phyloP scores from a whole-genome alignment of 2,888 invertebrate genomes.

The Parelbella ahira region DNA sequence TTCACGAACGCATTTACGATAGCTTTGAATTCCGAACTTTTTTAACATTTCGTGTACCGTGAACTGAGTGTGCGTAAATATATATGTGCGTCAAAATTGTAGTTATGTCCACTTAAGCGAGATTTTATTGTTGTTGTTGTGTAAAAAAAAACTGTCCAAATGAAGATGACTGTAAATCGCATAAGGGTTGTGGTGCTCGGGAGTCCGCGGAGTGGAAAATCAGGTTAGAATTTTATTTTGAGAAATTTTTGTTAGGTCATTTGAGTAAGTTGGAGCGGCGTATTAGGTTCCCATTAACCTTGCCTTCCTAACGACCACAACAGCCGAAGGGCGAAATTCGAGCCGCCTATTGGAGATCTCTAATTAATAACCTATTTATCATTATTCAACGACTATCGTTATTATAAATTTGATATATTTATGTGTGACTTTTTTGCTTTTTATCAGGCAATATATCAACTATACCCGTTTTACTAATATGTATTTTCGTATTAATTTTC shows the following conservation, averaged over 20 bases:
- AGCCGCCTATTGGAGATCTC: conserved; percentile 5
- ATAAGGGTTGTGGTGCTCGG: conserved; percentile 90
- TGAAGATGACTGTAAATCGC: conserved; percentile 88
- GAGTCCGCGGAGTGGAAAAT: conserved; percentile 88
- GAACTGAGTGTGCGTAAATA: conserved; percentile 44
- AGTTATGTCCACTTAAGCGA: conserved; percentile 50
- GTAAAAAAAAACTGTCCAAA: conserved; percentile 59
- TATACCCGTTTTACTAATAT: no score
- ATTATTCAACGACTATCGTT: no score
- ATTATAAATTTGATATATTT: no score
- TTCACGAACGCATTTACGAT: conserved; percentile 72
- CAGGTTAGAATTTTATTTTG: conserved; percentile 80
- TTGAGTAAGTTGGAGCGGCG: not conserved
- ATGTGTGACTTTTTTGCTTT: no score
- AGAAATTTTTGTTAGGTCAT: no score
- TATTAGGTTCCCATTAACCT: conserved; percentile 17
- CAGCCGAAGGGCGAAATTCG: conserved; percentile 13
- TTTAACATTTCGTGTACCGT: conserved; percentile 43
- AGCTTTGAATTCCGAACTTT: conserved; percentile 36
- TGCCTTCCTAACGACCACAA: conserved; percentile 12
- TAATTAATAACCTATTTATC: conserved; percentile 2
- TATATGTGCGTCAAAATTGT: conserved; percentile 39
- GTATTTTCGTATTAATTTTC: no score
- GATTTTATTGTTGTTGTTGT: conserved; percentile 38
- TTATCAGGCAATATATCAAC: no score